Base-by-base conservation (phyloP, 1,140 invertebrate genomes). In the Thaumetopoea pityocampa region DNA sequence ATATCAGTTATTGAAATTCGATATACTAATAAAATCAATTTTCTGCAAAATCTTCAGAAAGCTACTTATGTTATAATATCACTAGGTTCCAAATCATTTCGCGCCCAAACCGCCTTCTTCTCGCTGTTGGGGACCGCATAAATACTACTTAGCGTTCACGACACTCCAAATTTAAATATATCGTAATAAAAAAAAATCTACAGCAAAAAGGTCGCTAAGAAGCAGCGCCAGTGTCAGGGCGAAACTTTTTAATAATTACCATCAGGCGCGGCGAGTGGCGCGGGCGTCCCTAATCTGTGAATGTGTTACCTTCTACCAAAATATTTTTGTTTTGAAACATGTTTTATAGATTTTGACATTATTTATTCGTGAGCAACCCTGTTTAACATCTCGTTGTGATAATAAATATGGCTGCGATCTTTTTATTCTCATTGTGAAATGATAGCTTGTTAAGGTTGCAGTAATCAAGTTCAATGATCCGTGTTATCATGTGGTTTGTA, bases 201-300 rank as follows among this genome's bases (percentile, higher is more conserved):
- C 43, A 49, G 59, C 33, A 50, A 57, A 62, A 58, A 47, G 41
- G 32, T 40, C 27, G 30, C 27, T 23, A 59, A 46, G 51, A 55
- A 59, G 32, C 42, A 54, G 40, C 27, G 50, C 55, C 24, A 44
- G 41, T 35, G 41, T 44, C 41, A 35, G 33, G 38, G 32, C 38
- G 46, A 76, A 72, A 72, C 71, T 76, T 80, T 79, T 76, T 28
- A 80, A 81, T 80, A 83, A 80, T 80, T 78, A 77, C 59, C 59
- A 38, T 54, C 46, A 40, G 51, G 62, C 55, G 59, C 63, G 71
- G 55, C 62, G 73, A 82, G 78, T 74, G 69, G 72, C n/a, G n/a
- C n/a, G n/a, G n/a, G n/a, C 79, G 64, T 67, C 62, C 72, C 79
- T 79, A 80, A 83, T 83, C 65, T 74, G 65, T 78, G 66, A 80